Evolutionary conservation across 2,113 vertebrate genomes (phyloP), one percentile per base, ranked within the genome.

Genomic region (Cyanoramphus novaezelandiae): DNA sequence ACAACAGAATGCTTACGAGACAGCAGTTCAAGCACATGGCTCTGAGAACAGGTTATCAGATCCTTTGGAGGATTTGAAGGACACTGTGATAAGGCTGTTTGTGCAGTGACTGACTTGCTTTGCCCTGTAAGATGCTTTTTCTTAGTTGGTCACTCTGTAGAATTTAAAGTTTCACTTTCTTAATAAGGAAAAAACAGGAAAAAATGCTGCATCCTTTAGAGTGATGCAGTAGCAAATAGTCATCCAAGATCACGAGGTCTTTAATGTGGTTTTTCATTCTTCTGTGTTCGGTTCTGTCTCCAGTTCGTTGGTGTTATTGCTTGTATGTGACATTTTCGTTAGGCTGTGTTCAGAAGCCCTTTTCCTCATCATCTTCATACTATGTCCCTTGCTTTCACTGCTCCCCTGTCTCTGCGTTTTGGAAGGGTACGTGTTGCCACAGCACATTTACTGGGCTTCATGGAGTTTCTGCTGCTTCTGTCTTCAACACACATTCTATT

Each of bases 281-380:
- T 21, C 17, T 35, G 9, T 43, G 55, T 60, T 28, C 9, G 70
- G 27, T 57, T 53, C 44, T 3, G 57, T 35, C 13, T 59, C 33
- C 57, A 5, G 21, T 59, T 59, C 1, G 6, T 23, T 24, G 33
- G 57, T 59, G 21, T 23, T 35, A 24, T 10, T 59, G 57, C 21
- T 59, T 13, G 17, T 21, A 13, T 0, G 0, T 11, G 53, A 43
- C 12, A 1, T 50, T 65, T 72, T 39, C 7, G 2, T 64, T 23
- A 21, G 33, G 49, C 68, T 70, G 13, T 44, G 23, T 57, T 59
- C 41, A 53, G 35, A 79, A 93, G 68, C 20, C 63, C 14, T 67
- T 13, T 19, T n/a, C 25, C 31, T 35, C 6, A 2, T 21, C 24
- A 11, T 13, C 43, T 37, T 20, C 44, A n/a, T 25, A 27, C n/a